A percentile compares a stretch with the other conserved stretches of the same genome.
Evolutionary conservation across 1,140 invertebrate genomes (phyloP).

Genomic region (Drosophila subpulchrella): DNA sequence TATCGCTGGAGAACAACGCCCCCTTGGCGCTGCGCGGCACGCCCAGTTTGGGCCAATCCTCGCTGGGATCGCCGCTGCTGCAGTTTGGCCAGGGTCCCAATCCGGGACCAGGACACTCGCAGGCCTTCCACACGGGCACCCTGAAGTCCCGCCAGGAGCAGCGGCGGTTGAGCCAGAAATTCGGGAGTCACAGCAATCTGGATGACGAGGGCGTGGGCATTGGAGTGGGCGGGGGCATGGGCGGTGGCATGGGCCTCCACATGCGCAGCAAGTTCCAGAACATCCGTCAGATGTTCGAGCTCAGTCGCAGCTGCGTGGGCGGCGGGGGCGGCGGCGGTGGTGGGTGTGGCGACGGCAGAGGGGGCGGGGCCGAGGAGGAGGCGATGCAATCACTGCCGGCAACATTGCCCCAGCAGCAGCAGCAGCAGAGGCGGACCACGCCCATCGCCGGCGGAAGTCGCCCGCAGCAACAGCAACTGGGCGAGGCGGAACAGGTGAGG

Average conservation of each 20-base stretch:
- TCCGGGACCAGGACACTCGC: constrained; percentile 9
- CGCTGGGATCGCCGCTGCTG: constrained; percentile 56
- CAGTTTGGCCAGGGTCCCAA: constrained; percentile 28
- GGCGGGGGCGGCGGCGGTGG: background rate
- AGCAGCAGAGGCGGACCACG: constrained; percentile 58
- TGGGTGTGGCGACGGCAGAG: constrained; percentile 2
- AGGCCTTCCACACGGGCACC: constrained; percentile 68
- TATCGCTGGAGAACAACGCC: constrained; percentile 76
- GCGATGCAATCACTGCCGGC: constrained; percentile 63
- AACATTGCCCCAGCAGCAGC: constrained; percentile 42
- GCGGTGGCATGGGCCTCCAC: constrained; percentile 19
- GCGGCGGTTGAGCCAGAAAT: constrained; percentile 75
- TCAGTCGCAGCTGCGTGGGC: constrained; percentile 64
- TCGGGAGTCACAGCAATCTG: constrained; percentile 80
- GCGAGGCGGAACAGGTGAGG: constrained; percentile 70
- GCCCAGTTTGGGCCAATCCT: constrained; percentile 53
- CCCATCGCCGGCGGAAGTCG: constrained; percentile 66
- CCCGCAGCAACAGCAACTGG: constrained; percentile 46
- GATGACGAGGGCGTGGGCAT: constrained; percentile 58
- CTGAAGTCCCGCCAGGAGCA: constrained; percentile 83
- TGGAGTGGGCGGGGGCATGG: constrained; percentile 13
- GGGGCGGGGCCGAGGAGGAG: constrained; percentile 32
- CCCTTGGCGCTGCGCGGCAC: constrained; percentile 58
- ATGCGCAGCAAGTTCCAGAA: constrained; percentile 81
- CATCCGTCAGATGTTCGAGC: constrained; percentile 83